Conservation (phyloP, 2,797 vertebrate genomes). For the Crocodylus rhombifer region DNA sequence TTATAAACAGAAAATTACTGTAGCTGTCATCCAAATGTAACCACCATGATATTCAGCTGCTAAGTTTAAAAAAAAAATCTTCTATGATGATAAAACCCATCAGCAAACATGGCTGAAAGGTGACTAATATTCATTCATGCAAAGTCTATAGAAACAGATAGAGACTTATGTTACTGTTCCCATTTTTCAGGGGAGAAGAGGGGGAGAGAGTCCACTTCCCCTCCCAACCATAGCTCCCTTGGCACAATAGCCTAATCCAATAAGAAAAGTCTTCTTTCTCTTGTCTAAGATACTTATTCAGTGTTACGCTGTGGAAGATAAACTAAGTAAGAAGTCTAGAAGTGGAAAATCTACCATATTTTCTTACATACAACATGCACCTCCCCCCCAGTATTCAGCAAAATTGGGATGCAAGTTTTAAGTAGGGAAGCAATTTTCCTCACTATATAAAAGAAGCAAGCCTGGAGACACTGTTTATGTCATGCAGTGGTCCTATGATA, state of each 20-base stretch:
- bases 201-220: neutral
- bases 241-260: neutral
- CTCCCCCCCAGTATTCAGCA: too few species aligned
- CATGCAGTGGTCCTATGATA: too few species aligned
- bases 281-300: too few species aligned
- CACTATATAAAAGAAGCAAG: too few species aligned
- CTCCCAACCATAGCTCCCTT: neutral
- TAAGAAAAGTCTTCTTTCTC: too few species aligned
- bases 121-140: slow-evolving; percentile 55
- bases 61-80: slow-evolving; percentile 74
- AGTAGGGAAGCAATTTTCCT: too few species aligned
- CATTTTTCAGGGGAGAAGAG: neutral
- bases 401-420: too few species aligned
- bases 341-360: too few species aligned
- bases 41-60: slow-evolving; percentile 77
- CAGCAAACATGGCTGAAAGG: slow-evolving; percentile 66
- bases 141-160: slow-evolving; percentile 31
- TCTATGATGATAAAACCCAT: slow-evolving; percentile 60
- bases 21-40: slow-evolving; percentile 76
- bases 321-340: too few species aligned
- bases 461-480: too few species aligned
- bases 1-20: slow-evolving; percentile 80
- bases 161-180: slow-evolving; percentile 40
- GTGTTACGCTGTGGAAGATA: too few species aligned
- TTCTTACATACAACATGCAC: too few species aligned